A percentile compares a stretch with the other conserved stretches of the same genome.
These are phyloP conservation scores for Chaunax sp. DNA, from an alignment of 2,797 vertebrate genomes.

Conservation along the genomic window DNA sequence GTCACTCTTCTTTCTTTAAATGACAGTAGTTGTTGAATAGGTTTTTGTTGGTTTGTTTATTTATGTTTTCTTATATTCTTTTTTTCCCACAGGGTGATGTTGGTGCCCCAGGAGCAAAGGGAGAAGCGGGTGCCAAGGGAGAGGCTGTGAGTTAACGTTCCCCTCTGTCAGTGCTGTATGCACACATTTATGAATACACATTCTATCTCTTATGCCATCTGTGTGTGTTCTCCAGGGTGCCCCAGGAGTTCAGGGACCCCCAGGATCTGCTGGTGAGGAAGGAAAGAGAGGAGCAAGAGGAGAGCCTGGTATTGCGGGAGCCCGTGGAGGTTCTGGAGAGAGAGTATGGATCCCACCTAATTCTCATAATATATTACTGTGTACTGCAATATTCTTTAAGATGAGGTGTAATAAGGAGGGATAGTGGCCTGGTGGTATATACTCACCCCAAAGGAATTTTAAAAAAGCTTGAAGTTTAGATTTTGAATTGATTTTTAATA, in stretches of 20 bases:
- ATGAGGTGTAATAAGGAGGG: neutral
- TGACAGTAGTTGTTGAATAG: slow-evolving; percentile 1
- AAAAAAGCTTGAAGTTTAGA: neutral
- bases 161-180: neutral
- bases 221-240: slow-evolving; percentile 82
- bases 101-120: slow-evolving; percentile 92
- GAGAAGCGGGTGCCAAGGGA: slow-evolving; percentile 93
- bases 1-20: neutral
- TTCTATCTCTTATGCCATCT: neutral
- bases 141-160: slow-evolving; percentile 88
- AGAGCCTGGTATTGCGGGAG: slow-evolving; percentile 89
- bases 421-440: neutral
- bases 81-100: slow-evolving; percentile 88
- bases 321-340: slow-evolving; percentile 90
- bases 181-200: neutral
- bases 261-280: slow-evolving; percentile 93
- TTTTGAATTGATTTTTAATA: too few relatives aligned
- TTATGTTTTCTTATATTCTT: slow-evolving; percentile 16
- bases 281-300: slow-evolving; percentile 97
- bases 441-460: neutral
- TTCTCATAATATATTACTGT: neutral
- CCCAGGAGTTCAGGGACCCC: slow-evolving; percentile 89
- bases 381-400: neutral
- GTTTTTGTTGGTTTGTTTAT: neutral
- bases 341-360: slow-evolving; percentile 83